These are phyloP conservation scores for Trachelus stipa DNA, from an alignment of 2,888 invertebrate genomes.

Conservation along the genomic window DNA sequence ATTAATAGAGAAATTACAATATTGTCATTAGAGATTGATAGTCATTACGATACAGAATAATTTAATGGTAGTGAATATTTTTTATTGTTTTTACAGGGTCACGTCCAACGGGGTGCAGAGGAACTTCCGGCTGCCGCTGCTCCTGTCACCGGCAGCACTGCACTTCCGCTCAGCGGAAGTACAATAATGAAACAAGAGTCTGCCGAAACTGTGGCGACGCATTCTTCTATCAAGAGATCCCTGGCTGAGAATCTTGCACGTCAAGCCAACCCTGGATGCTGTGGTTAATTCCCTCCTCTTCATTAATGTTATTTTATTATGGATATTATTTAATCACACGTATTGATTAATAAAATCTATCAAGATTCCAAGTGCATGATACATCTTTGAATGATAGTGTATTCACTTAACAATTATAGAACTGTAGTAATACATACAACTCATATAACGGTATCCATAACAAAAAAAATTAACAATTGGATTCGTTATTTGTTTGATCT, in stretches of 20 bases:
- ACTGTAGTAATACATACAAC: neutral
- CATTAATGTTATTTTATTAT: neutral
- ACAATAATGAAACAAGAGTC: neutral
- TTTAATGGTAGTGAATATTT: neutral
- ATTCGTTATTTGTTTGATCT: neutral
- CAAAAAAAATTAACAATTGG: neutral
- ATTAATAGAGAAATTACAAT: neutral
- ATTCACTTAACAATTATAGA: neutral
- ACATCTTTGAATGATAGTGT: neutral
- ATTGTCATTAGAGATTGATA: neutral
- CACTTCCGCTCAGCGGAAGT: neutral
- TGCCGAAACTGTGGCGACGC: neutral
- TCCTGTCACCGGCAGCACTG: neutral
- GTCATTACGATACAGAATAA: neutral
- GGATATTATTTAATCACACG: neutral
- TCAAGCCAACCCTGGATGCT: slow-evolving; percentile 13
- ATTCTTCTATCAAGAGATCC: slow-evolving; percentile 5
- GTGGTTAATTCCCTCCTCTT: slow-evolving; percentile 8
- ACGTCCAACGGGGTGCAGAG: neutral
- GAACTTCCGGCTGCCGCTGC: neutral
- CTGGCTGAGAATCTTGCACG: neutral
- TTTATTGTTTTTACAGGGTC: neutral
- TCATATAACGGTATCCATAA: neutral
- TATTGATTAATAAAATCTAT: neutral
- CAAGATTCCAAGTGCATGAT: neutral